Conservation (phyloP, 2,888 invertebrate genomes). For the Metellina segmentata region DNA sequence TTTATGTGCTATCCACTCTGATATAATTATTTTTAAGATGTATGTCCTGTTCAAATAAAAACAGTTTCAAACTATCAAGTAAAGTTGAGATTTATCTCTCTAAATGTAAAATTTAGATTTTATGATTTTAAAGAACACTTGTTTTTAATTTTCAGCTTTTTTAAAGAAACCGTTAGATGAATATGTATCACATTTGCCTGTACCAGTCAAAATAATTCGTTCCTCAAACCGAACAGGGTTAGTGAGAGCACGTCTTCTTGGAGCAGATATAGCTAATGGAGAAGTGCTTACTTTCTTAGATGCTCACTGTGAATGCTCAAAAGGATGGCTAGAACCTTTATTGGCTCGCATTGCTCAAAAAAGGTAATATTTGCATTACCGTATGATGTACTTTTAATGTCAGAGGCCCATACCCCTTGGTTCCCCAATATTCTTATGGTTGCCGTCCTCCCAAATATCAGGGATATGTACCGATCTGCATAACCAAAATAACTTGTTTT, state of each 20-base stretch:
- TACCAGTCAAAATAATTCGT: slow-evolving; percentile 86
- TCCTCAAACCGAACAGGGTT: slow-evolving; percentile 87
- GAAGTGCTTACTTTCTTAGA: slow-evolving; percentile 93
- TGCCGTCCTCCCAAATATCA: no score
- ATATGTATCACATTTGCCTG: slow-evolving; percentile 82
- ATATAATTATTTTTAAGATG: no score
- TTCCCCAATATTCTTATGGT: no score
- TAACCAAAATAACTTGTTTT: no score
- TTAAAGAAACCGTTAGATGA: slow-evolving; percentile 73
- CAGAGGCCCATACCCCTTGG: no score
- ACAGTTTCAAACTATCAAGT: background rate
- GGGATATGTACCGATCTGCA: no score
- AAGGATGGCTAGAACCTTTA: slow-evolving; percentile 90
- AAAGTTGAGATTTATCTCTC: background rate
- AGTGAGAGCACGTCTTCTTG: slow-evolving; percentile 90
- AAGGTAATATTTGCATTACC: slow-evolving; percentile 80
- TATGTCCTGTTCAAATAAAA: no score
- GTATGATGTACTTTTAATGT: no score
- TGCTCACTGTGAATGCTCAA: slow-evolving; percentile 95
- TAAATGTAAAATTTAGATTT: background rate
- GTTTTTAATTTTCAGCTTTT: slow-evolving; percentile 44
- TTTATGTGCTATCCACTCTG: no score
- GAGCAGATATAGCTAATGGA: slow-evolving; percentile 87
- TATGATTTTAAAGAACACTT: background rate
- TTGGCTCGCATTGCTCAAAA: slow-evolving; percentile 86